Conservation (phyloP, 2,113 vertebrate species). For the Tretioscincus oriximinensis region DNA sequence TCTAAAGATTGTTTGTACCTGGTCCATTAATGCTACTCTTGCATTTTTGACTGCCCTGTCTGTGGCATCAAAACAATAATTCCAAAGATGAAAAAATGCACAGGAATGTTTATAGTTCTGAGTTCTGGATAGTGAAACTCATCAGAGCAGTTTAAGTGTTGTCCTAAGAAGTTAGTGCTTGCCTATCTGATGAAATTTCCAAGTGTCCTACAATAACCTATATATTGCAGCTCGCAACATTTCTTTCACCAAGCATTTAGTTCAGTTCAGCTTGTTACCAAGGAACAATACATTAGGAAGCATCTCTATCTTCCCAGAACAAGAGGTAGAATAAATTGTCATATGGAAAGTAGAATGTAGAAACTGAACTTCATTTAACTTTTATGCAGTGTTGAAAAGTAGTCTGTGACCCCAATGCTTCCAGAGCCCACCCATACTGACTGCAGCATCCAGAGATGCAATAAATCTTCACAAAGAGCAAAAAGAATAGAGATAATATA, state of each 20-base stretch:
- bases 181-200: background rate
- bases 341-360: background rate
- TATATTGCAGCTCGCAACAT: background rate
- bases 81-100: background rate
- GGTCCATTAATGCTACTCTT: background rate
- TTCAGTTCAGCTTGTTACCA: background rate
- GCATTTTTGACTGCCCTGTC: background rate
- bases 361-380: background rate
- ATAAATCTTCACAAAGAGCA: background rate
- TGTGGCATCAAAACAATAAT: background rate
- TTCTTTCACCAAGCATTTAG: background rate
- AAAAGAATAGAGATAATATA: background rate
- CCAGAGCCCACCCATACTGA: background rate
- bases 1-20: background rate
- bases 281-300: background rate
- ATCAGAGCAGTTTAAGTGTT: background rate
- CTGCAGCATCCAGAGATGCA: background rate
- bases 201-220: background rate
- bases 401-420: background rate
- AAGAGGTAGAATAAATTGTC: background rate
- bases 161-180: background rate
- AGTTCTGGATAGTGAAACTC: background rate
- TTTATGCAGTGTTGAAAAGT: background rate
- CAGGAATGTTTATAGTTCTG: background rate
- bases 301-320: background rate